phyloP scores from a whole-genome alignment of 2,888 invertebrate species.

The Drosophila fungiperda region DNA sequence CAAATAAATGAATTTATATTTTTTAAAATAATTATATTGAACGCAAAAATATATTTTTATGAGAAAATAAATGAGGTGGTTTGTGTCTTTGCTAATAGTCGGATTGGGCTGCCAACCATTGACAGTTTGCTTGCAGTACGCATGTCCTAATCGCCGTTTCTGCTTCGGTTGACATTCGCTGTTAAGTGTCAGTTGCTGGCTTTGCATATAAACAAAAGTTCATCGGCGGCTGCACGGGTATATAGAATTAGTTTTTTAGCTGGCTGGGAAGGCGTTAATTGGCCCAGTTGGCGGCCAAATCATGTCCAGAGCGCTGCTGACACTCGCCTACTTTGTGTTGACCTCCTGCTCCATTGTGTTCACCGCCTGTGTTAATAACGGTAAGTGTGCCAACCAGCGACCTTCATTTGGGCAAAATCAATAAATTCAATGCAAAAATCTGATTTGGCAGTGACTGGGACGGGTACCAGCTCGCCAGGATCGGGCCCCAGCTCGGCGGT shows the following conservation, averaged over 20 bases:
- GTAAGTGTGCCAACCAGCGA: conserved; percentile 54
- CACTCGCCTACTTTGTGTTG: conserved; percentile 62
- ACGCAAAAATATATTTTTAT: neutral
- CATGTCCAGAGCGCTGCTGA: conserved; percentile 57
- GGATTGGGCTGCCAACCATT: conserved; percentile 3
- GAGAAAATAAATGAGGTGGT: conserved; percentile 8
- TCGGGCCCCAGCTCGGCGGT: conserved; percentile 76
- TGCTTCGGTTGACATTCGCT: conserved; percentile 42
- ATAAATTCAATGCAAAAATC: conserved; percentile 35
- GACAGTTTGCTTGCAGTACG: conserved; percentile 32
- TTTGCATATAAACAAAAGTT: conserved; percentile 57
- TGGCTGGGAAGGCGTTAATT: conserved; percentile 18
- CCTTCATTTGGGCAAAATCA: conserved; percentile 47
- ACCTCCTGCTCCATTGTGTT: conserved; percentile 68
- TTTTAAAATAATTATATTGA: neutral
- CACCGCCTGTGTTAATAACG: conserved; percentile 67
- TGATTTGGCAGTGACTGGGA: conserved; percentile 57
- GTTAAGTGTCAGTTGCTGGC: conserved; percentile 14
- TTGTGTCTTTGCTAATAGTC: conserved; percentile 21
- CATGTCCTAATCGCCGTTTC: conserved; percentile 44
- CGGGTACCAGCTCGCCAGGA: conserved; percentile 65
- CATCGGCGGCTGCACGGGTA: conserved; percentile 2
- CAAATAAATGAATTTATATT: neutral
- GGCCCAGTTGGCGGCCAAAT: conserved; percentile 42
- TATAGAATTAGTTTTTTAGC: conserved; percentile 14